A percentile compares a stretch with the other conserved stretches of the same genome.
Evolutionary conservation across 1,140 invertebrate genomes (phyloP).

Genomic region (Brachionus asplanchnoidis): DNA sequence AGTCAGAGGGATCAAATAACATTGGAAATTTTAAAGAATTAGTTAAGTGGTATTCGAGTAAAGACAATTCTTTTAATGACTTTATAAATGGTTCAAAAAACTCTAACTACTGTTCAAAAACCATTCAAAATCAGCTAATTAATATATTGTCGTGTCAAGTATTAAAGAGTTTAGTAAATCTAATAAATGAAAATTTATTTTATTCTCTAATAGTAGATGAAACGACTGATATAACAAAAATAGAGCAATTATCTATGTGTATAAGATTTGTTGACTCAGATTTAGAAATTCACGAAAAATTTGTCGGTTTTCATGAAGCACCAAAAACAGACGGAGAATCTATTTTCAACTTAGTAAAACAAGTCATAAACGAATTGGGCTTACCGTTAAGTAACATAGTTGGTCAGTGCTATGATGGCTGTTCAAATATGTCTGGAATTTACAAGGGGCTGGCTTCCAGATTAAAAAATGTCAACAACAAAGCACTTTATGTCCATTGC

Average conservation of each 20-base stretch:
- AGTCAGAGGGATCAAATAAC: background rate
- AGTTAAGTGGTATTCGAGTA: background rate
- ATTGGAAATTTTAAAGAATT: conserved; percentile 20
- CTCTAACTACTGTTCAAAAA: background rate
- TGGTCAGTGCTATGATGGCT: conserved; percentile 22
- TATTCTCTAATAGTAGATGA: conserved; percentile 18
- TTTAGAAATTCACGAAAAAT: conserved; percentile 12
- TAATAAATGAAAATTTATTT: background rate
- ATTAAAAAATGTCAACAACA: background rate
- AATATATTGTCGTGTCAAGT: background rate
- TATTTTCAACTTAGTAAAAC: background rate
- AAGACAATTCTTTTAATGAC: background rate
- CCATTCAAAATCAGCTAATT: conserved; percentile 8
- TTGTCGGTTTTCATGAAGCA: background rate
- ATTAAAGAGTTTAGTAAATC: background rate
- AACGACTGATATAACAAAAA: background rate
- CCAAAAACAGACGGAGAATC: background rate
- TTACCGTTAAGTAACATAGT: background rate
- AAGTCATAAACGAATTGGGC: background rate
- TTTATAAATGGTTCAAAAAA: background rate
- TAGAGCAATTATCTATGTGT: conserved; percentile 21
- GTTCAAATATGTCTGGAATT: background rate
- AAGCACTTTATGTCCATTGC: conserved; percentile 8
- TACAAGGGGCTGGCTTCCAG: background rate
- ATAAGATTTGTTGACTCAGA: background rate